Evolutionary conservation across 1,140 invertebrate genomes (phyloP), one percentile per base, ranked within the genome.

Genomic region (Nebria ingens): DNA sequence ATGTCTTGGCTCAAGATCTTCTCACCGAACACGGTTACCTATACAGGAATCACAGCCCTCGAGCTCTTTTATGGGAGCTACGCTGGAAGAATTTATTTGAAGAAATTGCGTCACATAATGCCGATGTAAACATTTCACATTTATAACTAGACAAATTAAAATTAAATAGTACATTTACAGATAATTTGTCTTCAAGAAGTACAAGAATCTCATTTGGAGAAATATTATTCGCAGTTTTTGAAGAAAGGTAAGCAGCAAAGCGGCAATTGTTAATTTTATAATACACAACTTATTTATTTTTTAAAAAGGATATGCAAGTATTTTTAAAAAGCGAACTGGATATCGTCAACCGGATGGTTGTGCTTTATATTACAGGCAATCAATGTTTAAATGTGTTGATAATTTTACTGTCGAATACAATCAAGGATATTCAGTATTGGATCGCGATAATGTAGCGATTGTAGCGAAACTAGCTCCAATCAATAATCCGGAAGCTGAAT

Each of bases 171-270:
- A 50, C 6, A 59, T 54, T 21, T 55, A 51, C 66, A 89, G 86
- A 80, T 92, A 54, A 65, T 93, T 59, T 89, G 87, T 70, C 72
- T 92, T 11, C 90, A 93, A 80, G 90, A 96, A 79, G 85, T 96
- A 56, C 85, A 95, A 74, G 72, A 78, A n/a, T 76, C 82, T 19
- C 85, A 93, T 71, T 73, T 87, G 38, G 60, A 76, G 19, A 73
- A 76, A 42, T 83, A 86, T 65, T 80, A 81, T 54, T 64, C 67
- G 15, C 76, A 78, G 23, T 78, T 80, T 42, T 65, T 76, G 58
- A 60, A 73, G 50, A 68, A 69, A 53, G 75, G 68, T 55, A 60
- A 62, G 11, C 70, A 71, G 56, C n/a, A 64, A 54, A 52, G 71
- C 72, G 56, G 71, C n/a, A 71, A 12, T 55, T 73, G 15, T 59